Percentiles rank a stretch among this genome's conserved stretches.
Evolutionary conservation across 2,888 invertebrate species (phyloP).

Genomic region (Branchipolynoe longqiensis): DNA sequence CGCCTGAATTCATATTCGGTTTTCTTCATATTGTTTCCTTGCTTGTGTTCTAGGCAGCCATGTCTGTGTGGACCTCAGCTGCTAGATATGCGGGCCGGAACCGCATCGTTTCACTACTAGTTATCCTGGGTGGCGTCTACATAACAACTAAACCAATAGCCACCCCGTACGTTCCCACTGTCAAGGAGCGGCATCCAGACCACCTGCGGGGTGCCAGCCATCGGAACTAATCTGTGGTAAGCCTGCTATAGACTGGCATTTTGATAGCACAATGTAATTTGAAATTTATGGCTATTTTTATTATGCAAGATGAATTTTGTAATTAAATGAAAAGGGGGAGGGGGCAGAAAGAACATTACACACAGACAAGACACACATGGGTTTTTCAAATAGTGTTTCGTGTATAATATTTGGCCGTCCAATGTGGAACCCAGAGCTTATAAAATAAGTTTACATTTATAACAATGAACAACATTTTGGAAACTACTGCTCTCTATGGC

Average conservation of each 20-base stretch:
- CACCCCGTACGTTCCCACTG: conserved; percentile 14
- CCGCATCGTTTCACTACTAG: conserved; percentile 1
- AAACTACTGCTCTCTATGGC: too few species aligned
- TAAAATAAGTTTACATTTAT: too few species aligned
- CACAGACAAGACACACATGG: too few species aligned
- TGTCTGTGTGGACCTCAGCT: conserved; percentile 41
- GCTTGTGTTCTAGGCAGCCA: not conserved
- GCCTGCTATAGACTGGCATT: not conserved
- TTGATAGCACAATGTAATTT: too few species aligned
- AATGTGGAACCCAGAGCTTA: too few species aligned
- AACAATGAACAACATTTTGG: too few species aligned
- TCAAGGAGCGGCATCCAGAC: conserved; percentile 38
- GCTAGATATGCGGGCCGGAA: conserved; percentile 21
- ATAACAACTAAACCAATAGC: not conserved
- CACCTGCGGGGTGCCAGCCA: not conserved
- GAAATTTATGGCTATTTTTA: not conserved
- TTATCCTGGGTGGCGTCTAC: conserved; percentile 36
- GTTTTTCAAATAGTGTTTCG: too few species aligned
- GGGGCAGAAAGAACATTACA: too few species aligned
- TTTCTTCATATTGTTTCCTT: not conserved
- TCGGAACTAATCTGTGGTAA: conserved; percentile 3
- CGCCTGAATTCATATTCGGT: not conserved
- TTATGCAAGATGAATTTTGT: too few species aligned
- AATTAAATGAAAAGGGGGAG: too few species aligned
- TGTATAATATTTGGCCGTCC: too few species aligned